These are phyloP conservation scores for Strigamia maritima DNA, from an alignment of 2,888 invertebrate species.

Conservation along the genomic window DNA sequence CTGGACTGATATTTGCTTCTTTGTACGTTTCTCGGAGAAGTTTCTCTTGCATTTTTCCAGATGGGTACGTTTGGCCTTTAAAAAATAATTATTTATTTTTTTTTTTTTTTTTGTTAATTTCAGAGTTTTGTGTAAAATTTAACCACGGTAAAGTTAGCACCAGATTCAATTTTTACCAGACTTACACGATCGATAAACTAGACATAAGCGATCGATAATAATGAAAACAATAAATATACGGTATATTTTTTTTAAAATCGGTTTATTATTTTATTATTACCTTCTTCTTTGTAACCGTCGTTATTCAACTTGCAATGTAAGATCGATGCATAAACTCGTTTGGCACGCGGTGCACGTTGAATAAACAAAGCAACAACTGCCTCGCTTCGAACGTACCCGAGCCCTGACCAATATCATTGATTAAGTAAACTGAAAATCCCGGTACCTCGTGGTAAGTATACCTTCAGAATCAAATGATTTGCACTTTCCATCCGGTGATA, in stretches of 20 bases:
- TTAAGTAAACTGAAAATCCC: not conserved
- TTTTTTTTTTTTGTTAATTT: too few species aligned
- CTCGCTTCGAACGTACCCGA: conserved; percentile 15
- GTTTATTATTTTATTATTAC: not conserved
- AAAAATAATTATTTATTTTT: too few species aligned
- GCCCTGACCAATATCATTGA: not conserved
- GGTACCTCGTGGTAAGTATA: conserved; percentile 45
- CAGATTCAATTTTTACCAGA: too few species aligned
- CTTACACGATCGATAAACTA: too few species aligned
- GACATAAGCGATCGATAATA: too few species aligned
- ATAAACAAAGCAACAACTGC: conserved; percentile 28
- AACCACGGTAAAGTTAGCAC: too few species aligned
- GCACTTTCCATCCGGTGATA: conserved; percentile 85
- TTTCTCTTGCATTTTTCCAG: conserved; percentile 64
- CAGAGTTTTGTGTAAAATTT: too few species aligned
- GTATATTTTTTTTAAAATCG: too few species aligned
- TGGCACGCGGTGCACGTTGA: not conserved
- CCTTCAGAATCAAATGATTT: conserved; percentile 89
- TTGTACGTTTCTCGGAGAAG: conserved; percentile 72
- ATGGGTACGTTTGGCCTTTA: conserved; percentile 59
- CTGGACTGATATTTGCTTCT: conserved; percentile 76
- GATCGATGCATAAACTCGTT: conserved; percentile 18
- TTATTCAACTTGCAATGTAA: conserved; percentile 5
- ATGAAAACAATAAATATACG: too few species aligned
- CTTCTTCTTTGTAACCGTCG: conserved; percentile 34